Conservation (phyloP, 2,888 invertebrate species). For the Heliconius sara region DNA sequence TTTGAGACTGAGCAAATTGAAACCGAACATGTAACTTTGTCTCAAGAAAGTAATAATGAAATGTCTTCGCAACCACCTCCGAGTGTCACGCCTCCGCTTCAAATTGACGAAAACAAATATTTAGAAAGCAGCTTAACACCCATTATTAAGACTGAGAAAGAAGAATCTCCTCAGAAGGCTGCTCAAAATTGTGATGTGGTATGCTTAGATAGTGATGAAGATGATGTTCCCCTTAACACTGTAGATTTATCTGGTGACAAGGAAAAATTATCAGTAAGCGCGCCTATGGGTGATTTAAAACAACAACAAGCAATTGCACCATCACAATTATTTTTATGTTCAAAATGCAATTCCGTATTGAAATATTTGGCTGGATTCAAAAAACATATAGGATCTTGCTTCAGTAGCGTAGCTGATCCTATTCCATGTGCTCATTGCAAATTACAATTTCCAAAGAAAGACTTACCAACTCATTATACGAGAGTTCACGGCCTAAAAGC, state of each 20-base stretch:
- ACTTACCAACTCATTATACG: slow-evolving; percentile 59
- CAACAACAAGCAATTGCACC: slow-evolving; percentile 31
- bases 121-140: slow-evolving; percentile 43
- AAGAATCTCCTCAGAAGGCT: slow-evolving; percentile 43
- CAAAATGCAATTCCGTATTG: slow-evolving; percentile 54
- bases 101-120: neutral
- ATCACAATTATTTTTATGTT: slow-evolving; percentile 58
- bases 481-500: slow-evolving; percentile 39
- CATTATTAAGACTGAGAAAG: slow-evolving; percentile 58
- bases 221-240: slow-evolving; percentile 52
- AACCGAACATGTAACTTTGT: neutral
- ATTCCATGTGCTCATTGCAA: slow-evolving; percentile 54
- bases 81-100: slow-evolving; percentile 31
- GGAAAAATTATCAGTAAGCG: neutral
- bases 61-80: neutral
- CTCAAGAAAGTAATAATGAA: neutral
- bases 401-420: neutral
- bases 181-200: slow-evolving; percentile 51
- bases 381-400: slow-evolving; percentile 56
- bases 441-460: slow-evolving; percentile 40
- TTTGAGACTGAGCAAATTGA: neutral
- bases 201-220: slow-evolving; percentile 76
- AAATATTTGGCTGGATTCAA: slow-evolving; percentile 56
- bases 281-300: neutral
- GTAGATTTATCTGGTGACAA: slow-evolving; percentile 55